Percentiles rank a stretch among this genome's conserved stretches.
phyloP scores from a whole-genome alignment of 2,888 invertebrate genomes.

The Dynastes grantii region DNA sequence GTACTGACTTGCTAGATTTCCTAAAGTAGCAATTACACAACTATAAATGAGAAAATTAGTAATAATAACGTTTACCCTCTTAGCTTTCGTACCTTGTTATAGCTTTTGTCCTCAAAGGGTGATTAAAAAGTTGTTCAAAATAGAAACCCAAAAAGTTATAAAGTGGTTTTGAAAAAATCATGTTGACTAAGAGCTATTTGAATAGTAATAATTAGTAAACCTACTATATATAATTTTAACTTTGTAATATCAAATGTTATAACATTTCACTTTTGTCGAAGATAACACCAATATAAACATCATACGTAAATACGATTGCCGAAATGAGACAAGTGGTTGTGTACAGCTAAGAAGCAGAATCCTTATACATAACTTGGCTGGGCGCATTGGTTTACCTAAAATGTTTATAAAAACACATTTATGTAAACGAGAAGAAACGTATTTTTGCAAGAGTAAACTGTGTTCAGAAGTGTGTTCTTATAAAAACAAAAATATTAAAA shows the following conservation, averaged over 20 bases:
- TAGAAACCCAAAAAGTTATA: constrained; percentile 81
- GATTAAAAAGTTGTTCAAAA: constrained; percentile 82
- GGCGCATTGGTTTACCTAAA: too few relatives aligned
- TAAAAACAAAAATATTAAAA: too few relatives aligned
- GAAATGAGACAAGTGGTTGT: constrained; percentile 14
- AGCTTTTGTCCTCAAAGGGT: constrained; percentile 86
- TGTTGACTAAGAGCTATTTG: constrained; percentile 65
- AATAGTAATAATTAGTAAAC: background rate
- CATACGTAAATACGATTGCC: background rate
- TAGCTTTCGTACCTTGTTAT: constrained; percentile 78
- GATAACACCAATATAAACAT: constrained; percentile 14
- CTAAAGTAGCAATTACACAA: constrained; percentile 80
- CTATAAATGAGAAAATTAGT: constrained; percentile 71
- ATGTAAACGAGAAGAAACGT: too few relatives aligned
- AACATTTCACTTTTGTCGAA: constrained; percentile 1
- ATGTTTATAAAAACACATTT: too few relatives aligned
- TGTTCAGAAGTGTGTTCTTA: too few relatives aligned
- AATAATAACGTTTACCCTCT: constrained; percentile 16
- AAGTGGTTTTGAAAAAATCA: constrained; percentile 83
- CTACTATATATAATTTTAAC: constrained; percentile 1
- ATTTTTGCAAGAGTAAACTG: too few relatives aligned
- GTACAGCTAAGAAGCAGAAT: background rate
- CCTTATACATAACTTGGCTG: too few relatives aligned
- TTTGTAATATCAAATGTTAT: constrained; percentile 9
- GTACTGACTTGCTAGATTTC: constrained; percentile 82